Base-by-base conservation (phyloP, 2,888 invertebrate species). In the Temnothorax unifasciatus region DNA sequence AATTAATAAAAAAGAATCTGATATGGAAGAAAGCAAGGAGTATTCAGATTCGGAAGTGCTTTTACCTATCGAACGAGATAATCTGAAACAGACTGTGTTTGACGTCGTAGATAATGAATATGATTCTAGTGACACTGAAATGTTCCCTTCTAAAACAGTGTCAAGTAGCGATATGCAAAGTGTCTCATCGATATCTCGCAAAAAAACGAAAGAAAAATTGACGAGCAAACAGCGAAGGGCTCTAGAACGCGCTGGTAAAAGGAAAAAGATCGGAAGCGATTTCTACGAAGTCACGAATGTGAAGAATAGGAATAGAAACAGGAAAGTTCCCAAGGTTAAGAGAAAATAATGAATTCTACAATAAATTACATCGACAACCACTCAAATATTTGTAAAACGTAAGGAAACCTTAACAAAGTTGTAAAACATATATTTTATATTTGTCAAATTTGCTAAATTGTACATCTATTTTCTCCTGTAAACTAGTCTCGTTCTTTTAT, bases 211-310 rank as follows among this genome's bases (percentile, higher is more conserved):
- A 86, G 92, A 86, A 15, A 97, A 96, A 90, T 92, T 97, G 74
- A 98, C 97, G 1, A 97, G 98, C 64, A 98, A 97, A 95, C 96
- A 98, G 92, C 96, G 96, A 89, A 96, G 98, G 89, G 97, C 97
- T 0, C 89, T 97, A 3, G 98, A 98, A 86, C 96, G 98, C 89
- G 96, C 97, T 15, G 96, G 96, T 88, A 97, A 97, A 90, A 96
- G 97, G 15, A 97, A 97, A 93, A 98, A 98, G 93, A 97, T 97
- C 85, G 98, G 98, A 90, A 98, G 97, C 94, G 97, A 98, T 95
- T 98, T 98, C 94, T 98, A 98, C 95, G 98, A 98, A 96, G 96
- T 97, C 47, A 96, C 97, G 13, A 98, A 98, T 96, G 98, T 98
- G 76, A 98, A 98, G 94, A 98, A 98, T 95, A 96, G 97, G 90